Conservation (phyloP, 2,113 vertebrate genomes). For the Syngnathoides biaculeatus region DNA sequence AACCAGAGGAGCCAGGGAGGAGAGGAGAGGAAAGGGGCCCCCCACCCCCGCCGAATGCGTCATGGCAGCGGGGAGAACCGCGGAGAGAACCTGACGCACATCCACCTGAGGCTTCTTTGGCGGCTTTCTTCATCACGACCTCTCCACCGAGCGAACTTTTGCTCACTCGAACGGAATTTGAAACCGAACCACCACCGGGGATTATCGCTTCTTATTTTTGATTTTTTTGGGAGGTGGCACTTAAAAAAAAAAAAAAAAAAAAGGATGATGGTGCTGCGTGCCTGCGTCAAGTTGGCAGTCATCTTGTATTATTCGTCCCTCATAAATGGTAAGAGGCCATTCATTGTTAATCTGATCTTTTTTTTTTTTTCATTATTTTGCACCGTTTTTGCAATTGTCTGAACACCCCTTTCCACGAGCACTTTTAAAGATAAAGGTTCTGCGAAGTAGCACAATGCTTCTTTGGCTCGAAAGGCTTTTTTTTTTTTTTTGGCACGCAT, state of each 20-base stretch:
- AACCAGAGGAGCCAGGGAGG: conserved; percentile 31
- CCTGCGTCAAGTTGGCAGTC: conserved; percentile 38
- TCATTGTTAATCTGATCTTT: neutral
- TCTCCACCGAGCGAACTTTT: neutral
- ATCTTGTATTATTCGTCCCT: conserved; percentile 46
- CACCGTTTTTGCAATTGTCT: neutral
- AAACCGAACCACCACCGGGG: neutral
- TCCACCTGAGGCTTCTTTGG: conserved; percentile 34
- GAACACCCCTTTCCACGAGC: neutral
- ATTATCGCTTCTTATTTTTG: conserved; percentile 11
- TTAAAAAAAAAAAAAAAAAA: no score
- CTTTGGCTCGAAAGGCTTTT: neutral
- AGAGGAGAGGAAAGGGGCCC: no score
- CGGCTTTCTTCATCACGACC: neutral
- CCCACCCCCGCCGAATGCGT: conserved; percentile 38
- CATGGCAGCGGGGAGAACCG: conserved; percentile 41
- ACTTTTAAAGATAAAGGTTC: neutral
- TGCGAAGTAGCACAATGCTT: neutral
- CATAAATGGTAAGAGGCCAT: conserved; percentile 60
- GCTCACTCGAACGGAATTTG: neutral
- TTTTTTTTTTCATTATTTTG: neutral
- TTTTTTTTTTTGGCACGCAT: neutral
- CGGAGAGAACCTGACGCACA: conserved; percentile 2
- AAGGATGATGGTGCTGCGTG: conserved; percentile 52
- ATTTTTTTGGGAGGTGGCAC: neutral